These are phyloP conservation scores for Panagrolaimus sp. DNA, from an alignment of 1,140 invertebrate genomes.

Conservation along the genomic window DNA sequence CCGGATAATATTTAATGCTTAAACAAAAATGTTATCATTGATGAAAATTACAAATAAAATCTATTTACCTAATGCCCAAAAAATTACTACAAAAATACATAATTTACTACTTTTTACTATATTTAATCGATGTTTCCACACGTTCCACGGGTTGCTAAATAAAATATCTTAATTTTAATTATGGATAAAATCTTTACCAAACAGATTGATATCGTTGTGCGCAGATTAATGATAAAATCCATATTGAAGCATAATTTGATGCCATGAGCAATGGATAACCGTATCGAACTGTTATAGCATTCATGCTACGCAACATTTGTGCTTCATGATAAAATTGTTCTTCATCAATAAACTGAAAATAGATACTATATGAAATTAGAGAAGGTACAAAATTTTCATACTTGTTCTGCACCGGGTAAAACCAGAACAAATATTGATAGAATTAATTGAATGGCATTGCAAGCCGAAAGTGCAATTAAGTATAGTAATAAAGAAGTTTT, in stretches of 20 bases:
- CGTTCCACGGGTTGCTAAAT: conserved; percentile 34
- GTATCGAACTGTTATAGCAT: conserved; percentile 24
- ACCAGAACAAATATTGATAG: conserved; percentile 40
- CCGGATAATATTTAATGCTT: conserved; percentile 37
- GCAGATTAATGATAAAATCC: conserved; percentile 42
- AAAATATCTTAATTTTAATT: no score
- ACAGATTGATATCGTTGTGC: conserved; percentile 42
- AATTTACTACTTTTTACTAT: conserved; percentile 36
- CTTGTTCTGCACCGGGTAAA: conserved; percentile 38
- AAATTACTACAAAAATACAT: conserved; percentile 28
- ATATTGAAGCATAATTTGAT: conserved; percentile 41
- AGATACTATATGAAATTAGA: background rate
- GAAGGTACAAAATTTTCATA: conserved; percentile 5
- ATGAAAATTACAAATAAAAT: background rate
- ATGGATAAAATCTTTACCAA: no score
- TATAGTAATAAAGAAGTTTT: conserved; percentile 40
- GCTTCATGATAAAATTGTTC: conserved; percentile 20
- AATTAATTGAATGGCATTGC: conserved; percentile 32
- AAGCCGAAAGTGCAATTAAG: conserved; percentile 24
- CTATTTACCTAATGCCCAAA: conserved; percentile 29
- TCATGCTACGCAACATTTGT: conserved; percentile 19
- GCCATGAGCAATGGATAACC: conserved; percentile 39
- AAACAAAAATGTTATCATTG: background rate
- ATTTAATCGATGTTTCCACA: conserved; percentile 31
- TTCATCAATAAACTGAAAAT: conserved; percentile 43